phyloP scores from a whole-genome alignment of 2,888 invertebrate species.

The Ectemnius cavifrons region DNA sequence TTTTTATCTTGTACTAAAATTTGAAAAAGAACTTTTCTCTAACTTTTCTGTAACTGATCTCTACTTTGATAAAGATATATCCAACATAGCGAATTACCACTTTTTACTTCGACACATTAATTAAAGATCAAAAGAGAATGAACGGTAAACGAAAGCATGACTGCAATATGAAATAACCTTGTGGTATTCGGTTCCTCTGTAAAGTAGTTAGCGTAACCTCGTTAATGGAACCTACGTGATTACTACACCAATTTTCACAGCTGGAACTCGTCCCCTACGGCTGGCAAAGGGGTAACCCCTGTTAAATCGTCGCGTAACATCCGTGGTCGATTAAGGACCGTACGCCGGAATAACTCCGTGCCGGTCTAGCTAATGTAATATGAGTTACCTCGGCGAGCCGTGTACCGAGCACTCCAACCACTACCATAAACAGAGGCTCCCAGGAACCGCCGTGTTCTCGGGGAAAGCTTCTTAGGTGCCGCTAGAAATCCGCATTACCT shows the following conservation, averaged over 20 bases:
- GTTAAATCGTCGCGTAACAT: constrained; percentile 2
- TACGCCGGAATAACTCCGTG: constrained; percentile 19
- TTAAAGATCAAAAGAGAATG: no score
- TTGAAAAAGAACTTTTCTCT: no score
- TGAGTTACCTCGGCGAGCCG: constrained; percentile 2
- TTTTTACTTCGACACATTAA: no score
- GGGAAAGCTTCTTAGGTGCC: constrained; percentile 25
- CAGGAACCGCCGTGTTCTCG: background rate
- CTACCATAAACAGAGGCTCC: background rate
- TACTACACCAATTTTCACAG: constrained; percentile 12
- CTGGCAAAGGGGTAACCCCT: background rate
- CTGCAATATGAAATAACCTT: background rate
- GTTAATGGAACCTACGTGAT: constrained; percentile 15
- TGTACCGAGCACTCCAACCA: background rate
- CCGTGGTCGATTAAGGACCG: constrained; percentile 20
- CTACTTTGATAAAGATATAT: no score
- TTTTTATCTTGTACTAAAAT: no score
- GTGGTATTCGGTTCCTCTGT: background rate
- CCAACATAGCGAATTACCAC: no score
- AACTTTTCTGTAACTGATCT: no score
- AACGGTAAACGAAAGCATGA: background rate
- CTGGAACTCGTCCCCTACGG: background rate
- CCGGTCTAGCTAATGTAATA: constrained; percentile 24
- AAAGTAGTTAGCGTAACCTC: constrained; percentile 5
- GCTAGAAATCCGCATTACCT: constrained; percentile 54